phyloP scores from a whole-genome alignment of 2,888 invertebrate species.

The Athetis lepigone region DNA sequence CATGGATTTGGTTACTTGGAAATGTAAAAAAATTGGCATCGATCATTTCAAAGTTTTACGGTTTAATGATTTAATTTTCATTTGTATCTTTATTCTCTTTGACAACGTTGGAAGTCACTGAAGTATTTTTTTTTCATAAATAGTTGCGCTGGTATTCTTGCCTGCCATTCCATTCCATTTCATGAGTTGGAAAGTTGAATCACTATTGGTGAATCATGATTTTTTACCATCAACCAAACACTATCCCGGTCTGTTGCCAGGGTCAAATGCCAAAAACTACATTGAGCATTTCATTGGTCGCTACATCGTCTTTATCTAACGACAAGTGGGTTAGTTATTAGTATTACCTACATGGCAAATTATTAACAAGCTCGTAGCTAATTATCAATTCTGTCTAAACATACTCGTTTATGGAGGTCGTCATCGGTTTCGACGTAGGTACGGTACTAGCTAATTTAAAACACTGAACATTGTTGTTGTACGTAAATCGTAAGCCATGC shows the following conservation, averaged over 20 bases:
- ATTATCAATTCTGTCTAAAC: background rate
- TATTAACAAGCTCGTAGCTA: background rate
- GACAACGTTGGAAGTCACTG: slow-evolving; percentile 28
- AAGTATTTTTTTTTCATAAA: slow-evolving; percentile 29
- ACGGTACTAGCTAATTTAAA: slow-evolving; percentile 32
- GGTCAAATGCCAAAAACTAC: slow-evolving; percentile 43
- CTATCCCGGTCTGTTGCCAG: slow-evolving; percentile 42
- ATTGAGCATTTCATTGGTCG: slow-evolving; percentile 37
- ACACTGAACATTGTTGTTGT: slow-evolving; percentile 15
- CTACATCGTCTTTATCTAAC: slow-evolving; percentile 26
- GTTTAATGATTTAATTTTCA: slow-evolving; percentile 37
- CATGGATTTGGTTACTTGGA: slow-evolving; percentile 63
- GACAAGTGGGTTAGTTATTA: background rate
- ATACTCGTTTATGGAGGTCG: background rate
- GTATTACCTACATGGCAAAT: background rate
- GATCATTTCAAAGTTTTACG: slow-evolving; percentile 34
- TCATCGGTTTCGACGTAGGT: background rate
- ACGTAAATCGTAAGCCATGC: slow-evolving; percentile 29
- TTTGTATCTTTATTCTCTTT: slow-evolving; percentile 37
- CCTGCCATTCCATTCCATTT: slow-evolving; percentile 5
- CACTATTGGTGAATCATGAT: slow-evolving; percentile 42
- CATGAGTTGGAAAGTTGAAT: slow-evolving; percentile 41
- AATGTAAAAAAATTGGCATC: slow-evolving; percentile 56
- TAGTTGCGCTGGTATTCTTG: slow-evolving; percentile 7
- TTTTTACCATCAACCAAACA: slow-evolving; percentile 26